Base-by-base conservation (phyloP, 1,140 invertebrate species). In the Drosophila sp. region DNA sequence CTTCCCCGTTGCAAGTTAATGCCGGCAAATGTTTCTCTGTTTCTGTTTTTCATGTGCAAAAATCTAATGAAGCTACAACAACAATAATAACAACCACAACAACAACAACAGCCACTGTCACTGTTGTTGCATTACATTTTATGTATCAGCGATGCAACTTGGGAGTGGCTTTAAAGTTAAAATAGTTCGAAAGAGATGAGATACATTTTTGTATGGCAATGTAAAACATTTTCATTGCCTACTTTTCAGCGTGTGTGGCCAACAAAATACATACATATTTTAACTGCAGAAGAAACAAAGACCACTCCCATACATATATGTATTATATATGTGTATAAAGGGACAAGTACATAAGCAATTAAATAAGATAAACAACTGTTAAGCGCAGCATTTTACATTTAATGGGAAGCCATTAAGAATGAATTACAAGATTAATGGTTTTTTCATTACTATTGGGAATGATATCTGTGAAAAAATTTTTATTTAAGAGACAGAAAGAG, bases 121-220 rank as follows among this genome's bases (percentile, higher is more conserved):
- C 43, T 69, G 65, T 53, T 69, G 65, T 27, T 59, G 62, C 36
- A 51, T 65, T 62, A 74, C 58, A 57, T 64, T 64, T 75, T 71
- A 27, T 71, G 38, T 64, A 71, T 57, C 36, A 63, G 58, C 58
- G 58, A 41, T 59, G 27, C 41, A 41, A 41, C 50, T 71, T 64
- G 74, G 77, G 81, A 86, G 81, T 86, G 81, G 77, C 81, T 86
- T 86, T 86, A 86, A 84, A 80, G 56, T 65, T 57, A 59, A 75
- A 11, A 21, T 27, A 66, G 11, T 27, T 59, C 8, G 32, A 57
- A 18, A 18, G 36, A 11, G 51, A 70, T 14, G 18, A n/a, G 14
- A 38, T 38, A 46, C 34, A 41, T 11, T 14, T 2, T 38, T 53
- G 50, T 48, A 57, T 27, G 45, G 73, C 29, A 56, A 59, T 64